These are phyloP conservation scores for Mamestra configurata DNA, from an alignment of 1,140 invertebrate genomes.

Conservation along the genomic window DNA sequence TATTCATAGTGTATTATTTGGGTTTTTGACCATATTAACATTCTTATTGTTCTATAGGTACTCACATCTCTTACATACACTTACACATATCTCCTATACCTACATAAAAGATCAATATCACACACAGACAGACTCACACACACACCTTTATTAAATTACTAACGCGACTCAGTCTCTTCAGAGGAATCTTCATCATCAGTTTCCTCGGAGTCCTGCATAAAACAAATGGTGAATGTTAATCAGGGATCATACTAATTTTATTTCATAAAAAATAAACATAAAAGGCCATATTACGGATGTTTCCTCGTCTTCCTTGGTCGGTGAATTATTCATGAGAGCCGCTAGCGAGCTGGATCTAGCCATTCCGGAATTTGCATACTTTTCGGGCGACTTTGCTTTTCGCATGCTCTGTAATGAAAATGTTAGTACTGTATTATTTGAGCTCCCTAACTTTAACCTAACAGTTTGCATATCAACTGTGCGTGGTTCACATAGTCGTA, in stretches of 20 bases:
- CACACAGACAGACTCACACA: neutral
- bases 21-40: no score
- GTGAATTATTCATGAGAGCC: constrained; percentile 76
- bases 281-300: constrained; percentile 65
- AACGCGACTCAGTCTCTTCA: constrained; percentile 78
- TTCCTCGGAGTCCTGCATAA: constrained; percentile 72
- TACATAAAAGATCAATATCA: neutral
- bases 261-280: neutral
- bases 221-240: neutral
- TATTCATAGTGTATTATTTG: constrained; percentile 30
- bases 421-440: neutral
- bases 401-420: constrained; percentile 32
- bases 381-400: constrained; percentile 74
- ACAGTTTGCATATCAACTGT: no score
- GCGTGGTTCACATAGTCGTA: no score
- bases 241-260: neutral
- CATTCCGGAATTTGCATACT: constrained; percentile 55
- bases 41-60: no score
- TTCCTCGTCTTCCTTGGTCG: constrained; percentile 76
- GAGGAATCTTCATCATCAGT: constrained; percentile 72
- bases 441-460: neutral
- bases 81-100: no score
- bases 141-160: neutral
- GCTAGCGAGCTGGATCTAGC: constrained; percentile 73
- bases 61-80: no score